Evolutionary conservation across 2,797 vertebrate genomes (phyloP), one percentile per base, ranked within the genome.

Genomic region (Mus minutoides): DNA sequence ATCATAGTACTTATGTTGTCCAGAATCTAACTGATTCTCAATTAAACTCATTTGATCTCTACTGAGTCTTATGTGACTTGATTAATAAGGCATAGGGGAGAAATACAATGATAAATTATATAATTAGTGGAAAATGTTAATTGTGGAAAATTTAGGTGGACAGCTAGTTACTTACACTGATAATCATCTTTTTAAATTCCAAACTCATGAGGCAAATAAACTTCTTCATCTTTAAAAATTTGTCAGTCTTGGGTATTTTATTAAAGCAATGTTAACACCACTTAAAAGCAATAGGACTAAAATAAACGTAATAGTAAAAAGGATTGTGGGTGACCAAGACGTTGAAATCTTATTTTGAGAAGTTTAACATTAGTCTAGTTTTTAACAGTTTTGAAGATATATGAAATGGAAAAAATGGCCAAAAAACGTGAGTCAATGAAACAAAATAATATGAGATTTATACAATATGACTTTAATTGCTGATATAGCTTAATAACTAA

Each of bases 371-470:
- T 54, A 88, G 0, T 22, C 4, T 62, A 69, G 29, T 69, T 62
- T 86, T 92, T 0, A 0, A 52, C 16, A 90, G 69, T 19, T 49
- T 2, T 46, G 4, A 1, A 49, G 64, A 88, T 21, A 16, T 24
- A 84, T 71, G 5, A 64, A 6, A 64, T 24, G 90, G 4, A 64
- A 56, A 77, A 62, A 88, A 88, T 93, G 8, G 37, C 3, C 31
- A 67, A 85, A 85, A 62, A 88, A 40, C 34, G 78, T 21, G 54
- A 75, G 87, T 54, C 26, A 83, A 75, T 19, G 46, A 26, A 93
- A 83, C 26, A 88, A n/a, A 82, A 64, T 52, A 92, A 91, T 93
- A 64, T 91, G 6, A 14, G 43, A 96, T 79, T 83, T 86, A 12
- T 91, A 56, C 7, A 94, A 37, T 58, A 49, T 76, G 37, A 43